Percentiles rank a stretch among this genome's conserved stretches.
Conservation (phyloP, 2,113 vertebrate species). For the Varanus salvator region DNA sequence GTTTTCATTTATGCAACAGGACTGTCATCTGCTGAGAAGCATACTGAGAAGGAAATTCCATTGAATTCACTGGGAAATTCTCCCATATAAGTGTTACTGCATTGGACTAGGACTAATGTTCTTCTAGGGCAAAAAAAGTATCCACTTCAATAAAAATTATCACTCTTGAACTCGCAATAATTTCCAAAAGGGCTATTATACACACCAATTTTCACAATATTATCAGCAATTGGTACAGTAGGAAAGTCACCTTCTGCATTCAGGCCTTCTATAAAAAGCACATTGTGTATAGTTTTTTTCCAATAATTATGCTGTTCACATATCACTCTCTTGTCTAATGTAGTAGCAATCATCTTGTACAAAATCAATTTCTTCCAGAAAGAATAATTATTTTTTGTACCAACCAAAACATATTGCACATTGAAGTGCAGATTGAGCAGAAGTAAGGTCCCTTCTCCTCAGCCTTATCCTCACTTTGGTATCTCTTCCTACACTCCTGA, state of each 20-base stretch:
- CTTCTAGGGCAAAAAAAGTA: background rate
- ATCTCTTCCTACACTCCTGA: slow-evolving; percentile 43
- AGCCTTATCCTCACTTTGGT: slow-evolving; percentile 30
- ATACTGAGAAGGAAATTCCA: background rate
- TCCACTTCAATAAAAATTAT: slow-evolving; percentile 12
- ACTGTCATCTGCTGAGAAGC: background rate
- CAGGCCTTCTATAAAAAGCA: slow-evolving; percentile 48
- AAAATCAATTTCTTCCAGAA: slow-evolving; percentile 51
- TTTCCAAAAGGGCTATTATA: slow-evolving; percentile 26
- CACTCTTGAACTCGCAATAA: slow-evolving; percentile 32
- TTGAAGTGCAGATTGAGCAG: slow-evolving; percentile 31
- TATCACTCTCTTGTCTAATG: slow-evolving; percentile 50
- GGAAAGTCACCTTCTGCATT: slow-evolving; percentile 7
- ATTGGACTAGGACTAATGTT: background rate
- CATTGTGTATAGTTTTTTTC: slow-evolving; percentile 41
- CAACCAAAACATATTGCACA: slow-evolving; percentile 32
- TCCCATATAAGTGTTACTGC: background rate
- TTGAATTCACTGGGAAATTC: background rate
- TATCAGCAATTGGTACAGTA: slow-evolving; percentile 49
- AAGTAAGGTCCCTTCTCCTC: slow-evolving; percentile 12
- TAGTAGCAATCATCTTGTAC: slow-evolving; percentile 37
- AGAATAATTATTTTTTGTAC: slow-evolving; percentile 50
- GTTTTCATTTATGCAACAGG: accelerated
- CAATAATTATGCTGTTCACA: slow-evolving; percentile 50
- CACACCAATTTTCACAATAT: slow-evolving; percentile 40